Evolutionary conservation across 2,113 vertebrate species (phyloP).

Genomic region (Falcunculus frontatus): DNA sequence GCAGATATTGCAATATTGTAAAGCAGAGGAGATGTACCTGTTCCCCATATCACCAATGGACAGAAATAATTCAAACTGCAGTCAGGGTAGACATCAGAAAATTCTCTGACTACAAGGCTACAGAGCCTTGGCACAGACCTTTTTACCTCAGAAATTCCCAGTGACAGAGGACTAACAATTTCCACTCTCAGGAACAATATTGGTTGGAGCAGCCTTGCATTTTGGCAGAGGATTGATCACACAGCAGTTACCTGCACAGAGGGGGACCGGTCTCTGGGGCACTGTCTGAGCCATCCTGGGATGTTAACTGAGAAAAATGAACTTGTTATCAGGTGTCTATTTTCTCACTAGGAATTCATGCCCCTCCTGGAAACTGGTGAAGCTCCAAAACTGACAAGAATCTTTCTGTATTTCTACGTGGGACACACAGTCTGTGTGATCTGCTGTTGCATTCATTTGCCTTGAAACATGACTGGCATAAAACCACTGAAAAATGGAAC

Average conservation of each 20-base stretch:
- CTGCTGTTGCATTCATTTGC: neutral
- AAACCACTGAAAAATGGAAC: accelerated
- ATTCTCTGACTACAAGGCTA: too few species aligned
- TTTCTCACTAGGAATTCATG: neutral
- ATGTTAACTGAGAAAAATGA: neutral
- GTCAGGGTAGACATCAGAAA: neutral
- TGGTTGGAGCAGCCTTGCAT: neutral
- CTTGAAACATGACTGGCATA: neutral
- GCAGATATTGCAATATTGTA: neutral
- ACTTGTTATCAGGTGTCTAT: neutral
- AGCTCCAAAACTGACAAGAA: neutral
- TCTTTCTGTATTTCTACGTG: neutral
- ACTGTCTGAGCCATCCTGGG: neutral
- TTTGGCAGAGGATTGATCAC: neutral
- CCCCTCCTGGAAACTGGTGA: neutral
- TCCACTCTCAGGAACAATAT: neutral
- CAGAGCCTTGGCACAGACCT: neutral
- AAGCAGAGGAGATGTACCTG: neutral
- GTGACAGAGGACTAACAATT: neutral
- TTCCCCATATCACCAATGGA: neutral
- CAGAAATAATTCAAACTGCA: neutral
- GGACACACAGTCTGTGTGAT: neutral
- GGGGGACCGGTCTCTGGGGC: neutral
- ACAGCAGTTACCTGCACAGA: neutral
- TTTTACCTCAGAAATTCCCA: neutral